Conservation (phyloP, 2,113 vertebrate genomes). For the Donacobius atricapilla region DNA sequence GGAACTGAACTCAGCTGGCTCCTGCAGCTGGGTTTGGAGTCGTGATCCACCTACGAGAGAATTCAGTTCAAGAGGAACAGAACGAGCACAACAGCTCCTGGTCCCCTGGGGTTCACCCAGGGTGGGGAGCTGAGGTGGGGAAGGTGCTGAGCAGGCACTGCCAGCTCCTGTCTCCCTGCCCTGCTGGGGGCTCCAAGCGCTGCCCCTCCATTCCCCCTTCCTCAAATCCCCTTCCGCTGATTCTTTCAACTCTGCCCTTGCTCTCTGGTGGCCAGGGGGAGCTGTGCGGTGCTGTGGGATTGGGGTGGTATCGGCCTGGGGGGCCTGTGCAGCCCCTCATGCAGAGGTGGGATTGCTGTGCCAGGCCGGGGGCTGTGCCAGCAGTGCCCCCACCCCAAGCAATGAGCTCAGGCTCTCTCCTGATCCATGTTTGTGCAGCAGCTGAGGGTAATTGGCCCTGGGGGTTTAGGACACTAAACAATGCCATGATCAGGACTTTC, state of each 20-base stretch:
- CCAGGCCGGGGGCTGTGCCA: not conserved
- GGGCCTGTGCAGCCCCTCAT: rapidly evolving
- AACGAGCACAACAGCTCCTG: rapidly evolving
- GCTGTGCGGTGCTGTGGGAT: not conserved
- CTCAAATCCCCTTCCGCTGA: not conserved
- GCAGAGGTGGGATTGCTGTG: not conserved
- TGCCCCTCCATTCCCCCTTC: not conserved
- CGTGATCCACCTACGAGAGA: not conserved
- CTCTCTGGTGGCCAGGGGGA: not conserved
- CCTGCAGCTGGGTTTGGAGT: not conserved
- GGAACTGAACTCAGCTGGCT: not conserved
- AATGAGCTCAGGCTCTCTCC: not conserved
- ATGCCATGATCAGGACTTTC: rapidly evolving
- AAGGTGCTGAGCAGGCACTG: not conserved
- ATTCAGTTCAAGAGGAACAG: not conserved
- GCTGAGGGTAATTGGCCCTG: not conserved
- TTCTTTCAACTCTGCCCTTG: not conserved
- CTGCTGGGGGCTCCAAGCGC: not conserved
- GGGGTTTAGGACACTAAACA: not conserved
- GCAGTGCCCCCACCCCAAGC: not conserved
- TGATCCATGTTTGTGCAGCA: not conserved
- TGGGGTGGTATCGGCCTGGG: not conserved
- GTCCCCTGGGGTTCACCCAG: not conserved
- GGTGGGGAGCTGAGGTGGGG: not conserved
- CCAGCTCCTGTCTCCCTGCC: not conserved